phyloP scores from a whole-genome alignment of 2,113 vertebrate genomes.

The Coturnix japonica region DNA sequence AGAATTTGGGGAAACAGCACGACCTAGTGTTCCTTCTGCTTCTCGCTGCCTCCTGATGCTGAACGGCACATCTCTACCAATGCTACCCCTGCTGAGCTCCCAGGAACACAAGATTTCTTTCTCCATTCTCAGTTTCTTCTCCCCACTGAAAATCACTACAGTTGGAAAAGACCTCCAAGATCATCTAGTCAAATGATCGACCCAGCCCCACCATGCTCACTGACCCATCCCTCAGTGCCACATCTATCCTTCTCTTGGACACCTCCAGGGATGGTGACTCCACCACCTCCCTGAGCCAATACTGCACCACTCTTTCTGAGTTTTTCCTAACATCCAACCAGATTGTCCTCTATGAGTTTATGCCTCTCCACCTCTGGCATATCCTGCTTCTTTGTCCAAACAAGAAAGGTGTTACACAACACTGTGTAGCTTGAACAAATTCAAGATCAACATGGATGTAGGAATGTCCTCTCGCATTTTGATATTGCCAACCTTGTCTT shows the following conservation, averaged over 20 bases:
- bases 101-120: neutral
- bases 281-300: too few species aligned
- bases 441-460: neutral
- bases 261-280: too few species aligned
- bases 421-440: neutral
- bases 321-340: too few species aligned
- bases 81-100: neutral
- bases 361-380: neutral
- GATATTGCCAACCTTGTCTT: neutral
- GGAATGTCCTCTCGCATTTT: neutral
- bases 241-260: too few species aligned
- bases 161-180: too few species aligned
- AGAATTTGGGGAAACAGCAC: conserved; percentile 69
- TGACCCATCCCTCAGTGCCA: too few species aligned
- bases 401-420: neutral
- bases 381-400: neutral
- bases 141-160: neutral
- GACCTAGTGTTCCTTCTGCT: conserved; percentile 67
- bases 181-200: too few species aligned
- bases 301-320: too few species aligned
- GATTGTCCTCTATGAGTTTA: neutral
- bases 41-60: fast-evolving
- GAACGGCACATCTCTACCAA: neutral
- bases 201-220: too few species aligned
- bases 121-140: neutral